These are phyloP conservation scores for Plemyria rubiginata DNA, from an alignment of 2,888 invertebrate genomes.

Conservation along the genomic window DNA sequence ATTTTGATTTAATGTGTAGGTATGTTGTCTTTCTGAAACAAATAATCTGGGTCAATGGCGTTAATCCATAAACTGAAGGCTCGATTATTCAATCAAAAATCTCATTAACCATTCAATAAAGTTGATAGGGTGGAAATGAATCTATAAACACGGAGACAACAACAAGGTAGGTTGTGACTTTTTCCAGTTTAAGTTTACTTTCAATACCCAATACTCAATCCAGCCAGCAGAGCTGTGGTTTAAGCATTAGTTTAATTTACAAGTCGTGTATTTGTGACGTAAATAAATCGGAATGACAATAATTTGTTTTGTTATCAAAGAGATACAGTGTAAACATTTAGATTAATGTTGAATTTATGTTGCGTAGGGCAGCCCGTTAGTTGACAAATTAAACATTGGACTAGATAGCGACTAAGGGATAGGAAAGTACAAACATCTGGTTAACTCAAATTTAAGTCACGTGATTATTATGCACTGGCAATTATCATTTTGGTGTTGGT, in stretches of 20 bases:
- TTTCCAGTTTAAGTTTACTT: no score
- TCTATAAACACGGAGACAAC: no score
- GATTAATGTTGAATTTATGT: constrained; percentile 38
- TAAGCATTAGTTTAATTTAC: constrained; percentile 27
- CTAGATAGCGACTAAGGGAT: constrained; percentile 33
- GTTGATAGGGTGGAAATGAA: no score
- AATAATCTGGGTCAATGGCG: no score
- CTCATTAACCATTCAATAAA: no score
- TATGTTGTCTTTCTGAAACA: no score
- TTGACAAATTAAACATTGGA: constrained; percentile 51
- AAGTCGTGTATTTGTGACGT: constrained; percentile 15
- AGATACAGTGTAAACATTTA: constrained; percentile 33
- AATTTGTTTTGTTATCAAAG: constrained; percentile 33
- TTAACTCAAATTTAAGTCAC: not conserved
- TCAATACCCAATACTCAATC: no score
- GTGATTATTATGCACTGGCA: no score
- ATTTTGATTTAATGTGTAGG: constrained; percentile 13
- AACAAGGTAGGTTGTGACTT: no score
- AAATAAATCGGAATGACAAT: constrained; percentile 32
- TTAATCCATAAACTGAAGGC: no score
- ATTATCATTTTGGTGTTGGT: no score
- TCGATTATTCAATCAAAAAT: no score
- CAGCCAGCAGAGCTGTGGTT: not conserved
- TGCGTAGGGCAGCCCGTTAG: constrained; percentile 33
- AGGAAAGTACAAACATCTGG: constrained; percentile 7